A percentile compares a stretch with the other conserved stretches of the same genome.
Evolutionary conservation across 92 coral and sea anemone species (phyloP).

Genomic region (Anthopleura xanthogrammica): DNA sequence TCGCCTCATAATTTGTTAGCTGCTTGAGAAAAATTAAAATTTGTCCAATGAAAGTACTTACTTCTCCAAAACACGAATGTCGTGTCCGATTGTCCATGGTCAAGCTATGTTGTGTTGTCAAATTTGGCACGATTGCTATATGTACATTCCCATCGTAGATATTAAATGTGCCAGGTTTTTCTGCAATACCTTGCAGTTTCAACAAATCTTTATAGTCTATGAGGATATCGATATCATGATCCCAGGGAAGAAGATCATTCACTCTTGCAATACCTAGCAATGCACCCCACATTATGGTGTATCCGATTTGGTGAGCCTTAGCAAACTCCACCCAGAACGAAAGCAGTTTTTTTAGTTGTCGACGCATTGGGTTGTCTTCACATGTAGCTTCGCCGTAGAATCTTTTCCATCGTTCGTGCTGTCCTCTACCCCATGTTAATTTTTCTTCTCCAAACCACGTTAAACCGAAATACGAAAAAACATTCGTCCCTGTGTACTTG

Average conservation of each 20-base stretch:
- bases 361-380: background rate
- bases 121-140: background rate
- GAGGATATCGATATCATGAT: slow-evolving; percentile 4
- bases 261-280: slow-evolving; percentile 1
- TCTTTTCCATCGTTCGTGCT: background rate
- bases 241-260: slow-evolving; percentile 1
- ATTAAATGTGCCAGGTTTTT: background rate
- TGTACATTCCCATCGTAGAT: background rate
- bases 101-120: background rate
- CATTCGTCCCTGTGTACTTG: no score
- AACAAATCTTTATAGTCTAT: background rate
- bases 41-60: no score
- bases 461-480: no score
- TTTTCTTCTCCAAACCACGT: no score
- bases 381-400: background rate
- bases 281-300: slow-evolving; percentile 2
- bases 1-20: no score
- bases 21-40: no score
- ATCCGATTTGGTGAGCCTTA: background rate
- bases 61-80: no score
- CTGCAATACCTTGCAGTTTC: background rate
- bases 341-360: background rate
- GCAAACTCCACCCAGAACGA: background rate
- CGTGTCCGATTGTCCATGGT: no score
- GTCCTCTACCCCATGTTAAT: no score